These are phyloP conservation scores for Campoletis sonorensis DNA, from an alignment of 1,140 invertebrate genomes.

Conservation along the genomic window DNA sequence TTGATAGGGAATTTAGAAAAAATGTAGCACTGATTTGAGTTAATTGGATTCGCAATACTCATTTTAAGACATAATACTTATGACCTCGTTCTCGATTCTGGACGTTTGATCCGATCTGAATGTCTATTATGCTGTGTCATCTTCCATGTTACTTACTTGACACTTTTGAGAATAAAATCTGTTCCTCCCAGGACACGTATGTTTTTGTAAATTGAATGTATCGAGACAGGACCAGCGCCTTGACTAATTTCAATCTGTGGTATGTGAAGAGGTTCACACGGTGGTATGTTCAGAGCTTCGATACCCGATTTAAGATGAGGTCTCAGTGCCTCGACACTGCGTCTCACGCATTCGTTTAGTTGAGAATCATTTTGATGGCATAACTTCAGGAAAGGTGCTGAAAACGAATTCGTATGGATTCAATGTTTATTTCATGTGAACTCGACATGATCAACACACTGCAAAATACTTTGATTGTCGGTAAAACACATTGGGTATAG, in stretches of 20 bases:
- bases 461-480: neutral
- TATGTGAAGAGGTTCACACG: conserved; percentile 81
- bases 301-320: conserved; percentile 78
- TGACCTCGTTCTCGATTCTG: conserved; percentile 21
- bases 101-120: neutral
- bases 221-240: conserved; percentile 78
- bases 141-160: conserved; percentile 76
- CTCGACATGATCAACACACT: neutral
- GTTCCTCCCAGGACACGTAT: conserved; percentile 80
- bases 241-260: conserved; percentile 79
- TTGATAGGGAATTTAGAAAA: no score
- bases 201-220: conserved; percentile 79
- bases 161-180: conserved; percentile 77
- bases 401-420: neutral
- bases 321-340: conserved; percentile 73
- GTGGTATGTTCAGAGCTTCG: conserved; percentile 79
- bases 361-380: conserved; percentile 79
- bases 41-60: no score
- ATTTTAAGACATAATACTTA: neutral
- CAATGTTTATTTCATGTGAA: conserved; percentile 13
- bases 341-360: conserved; percentile 70
- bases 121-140: neutral
- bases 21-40: no score
- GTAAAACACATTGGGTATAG: neutral
- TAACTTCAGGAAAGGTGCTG: conserved; percentile 76